Base-by-base conservation (phyloP, 2,797 vertebrate species). In the Pseudochirops cupreus region DNA sequence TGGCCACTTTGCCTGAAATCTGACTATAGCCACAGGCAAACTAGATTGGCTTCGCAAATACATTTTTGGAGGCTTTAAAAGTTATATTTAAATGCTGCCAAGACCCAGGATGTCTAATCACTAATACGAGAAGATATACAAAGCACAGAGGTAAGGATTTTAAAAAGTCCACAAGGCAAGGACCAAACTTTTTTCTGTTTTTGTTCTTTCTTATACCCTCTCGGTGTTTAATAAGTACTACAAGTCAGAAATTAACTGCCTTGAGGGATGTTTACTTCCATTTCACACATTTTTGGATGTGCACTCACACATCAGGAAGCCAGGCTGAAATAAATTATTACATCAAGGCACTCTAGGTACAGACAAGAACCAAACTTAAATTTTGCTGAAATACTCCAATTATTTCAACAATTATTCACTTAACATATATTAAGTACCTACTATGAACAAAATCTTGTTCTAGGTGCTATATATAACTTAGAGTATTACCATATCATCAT, bases 351-450 rank as follows among this genome's bases (percentile, higher is more conserved):
- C 74, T 96, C 10, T 0, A 14, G 31, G 56, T 91, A 92, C 56
- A 94, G n/a, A 90, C 16, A 92, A 95, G 67, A 96, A 91, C n/a
- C 90, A 94, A 96, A 95, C n/a, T 93, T 91, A 97, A 92, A 97
- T 53, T n/a, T 93, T 94, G 95, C 58, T 39, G 92, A 90, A 96
- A 94, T 91, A 87, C 94, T 93, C 91, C 67, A 92, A 95, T 92
- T 90, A 93, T 56, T 57, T 57, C 55, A 96, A 95, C 89, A 95
- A 74, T 90, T 92, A 96, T 94, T 92, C 91, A 92, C 56, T 90
- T 95, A 90, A 16, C 3, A 92, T 57, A 52, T 58, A 92, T 91
- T 59, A 92, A 93, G 62, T 93, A 56, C 39, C 56, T 59, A 93
- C 31, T 87, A 87, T 1, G 7, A 46, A 26, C 16, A 87, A 87